Evolutionary conservation across 2,797 vertebrate genomes (phyloP), one percentile per base, ranked within the genome.

Genomic region (Phylloscopus collybita): DNA sequence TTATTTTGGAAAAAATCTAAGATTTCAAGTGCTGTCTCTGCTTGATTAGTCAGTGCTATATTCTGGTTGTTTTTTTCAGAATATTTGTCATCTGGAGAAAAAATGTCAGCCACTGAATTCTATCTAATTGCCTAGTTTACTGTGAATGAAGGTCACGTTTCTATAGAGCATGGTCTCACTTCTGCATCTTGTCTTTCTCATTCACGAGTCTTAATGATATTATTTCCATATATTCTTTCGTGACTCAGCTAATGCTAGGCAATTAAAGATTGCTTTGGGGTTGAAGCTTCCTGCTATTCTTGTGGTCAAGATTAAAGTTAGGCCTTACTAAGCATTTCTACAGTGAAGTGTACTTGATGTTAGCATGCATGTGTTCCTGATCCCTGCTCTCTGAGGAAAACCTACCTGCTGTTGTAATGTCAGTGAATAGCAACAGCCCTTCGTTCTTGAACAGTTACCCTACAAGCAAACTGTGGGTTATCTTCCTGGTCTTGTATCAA

Each of bases 201-300:
- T 92, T 88, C 34, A 32, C 3, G 6, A 44, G 13, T 65, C 17
- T 34, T 83, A 53, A 49, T 76, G 45, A 69, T 47, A 40, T 0
- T 86, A 69, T 80, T 88, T 91, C 80, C 1, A 0, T 61, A 11
- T 65, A 61, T 74, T 49, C 60, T 73, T 80, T 61, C 9, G 8
- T 91, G 87, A 69, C 42, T 90, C 70, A 65, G 53, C 15, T 60
- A 69, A 69, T 88, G 57, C 34, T 40, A n/a, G 61, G 34, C 70
- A 83, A 0, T 86, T 92, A 71, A 69, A 73, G 42, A 23, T 42
- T 92, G 50, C 34, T 61, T 80, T 59, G 20, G 13, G 67, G 38
- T 32, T 64, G 72, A 85, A 61, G 50, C 54, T 92, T 88, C 81
- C 79, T 86, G 67, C 53, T 51, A 30, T 80, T 70, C 10, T 49